Base-by-base conservation (phyloP, 2,888 invertebrate genomes). In the Aelia acuminata region DNA sequence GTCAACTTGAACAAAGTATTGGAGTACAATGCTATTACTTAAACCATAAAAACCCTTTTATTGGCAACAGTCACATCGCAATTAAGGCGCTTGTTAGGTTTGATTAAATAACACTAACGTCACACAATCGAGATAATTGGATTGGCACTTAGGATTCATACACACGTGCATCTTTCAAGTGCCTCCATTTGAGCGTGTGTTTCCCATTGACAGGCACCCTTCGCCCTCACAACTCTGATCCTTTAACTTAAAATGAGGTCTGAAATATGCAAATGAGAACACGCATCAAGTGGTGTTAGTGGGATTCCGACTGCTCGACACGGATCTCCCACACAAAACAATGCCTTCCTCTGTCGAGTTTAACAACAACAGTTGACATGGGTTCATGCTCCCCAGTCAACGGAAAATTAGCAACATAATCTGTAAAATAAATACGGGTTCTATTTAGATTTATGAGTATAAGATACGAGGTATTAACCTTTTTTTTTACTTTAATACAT, bases 261-360 rank as follows among this genome's bases (percentile, higher is more conserved):
- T 70, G 63, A 35, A 70, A 70, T 70, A 70, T 70, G 63, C 63
- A 70, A 70, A 70, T 70, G 7, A 35, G 31, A 26, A 70, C 63
- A 70, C 31, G 63, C 63, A 8, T 70, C 5, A 70, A 26, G 4
- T 20, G 63, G 31, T 20, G 63, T 70, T 70, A 70, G 63, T 70
- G 31, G n/a, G 35, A 70, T 70, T 70, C 63, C 63, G 18, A 35
- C 20, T 70, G 31, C 31, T 70, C 1, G 31, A 70, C 63, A 70
- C 63, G 63, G 31, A 70, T 70, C 63, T 70, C 63, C 31, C 18
- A 70, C 31, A 31, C 22, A 31, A 35, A 70, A 70, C 63, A 70
- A 70, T 70, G 63, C 63, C 53, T 35, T 70, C 63, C 35, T 35
- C 31, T 35, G 63, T 70, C 35, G 31, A 70, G 35, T 70, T 4